These are phyloP conservation scores for Xyliphius kryptos DNA, from an alignment of 2,113 vertebrate species.

Conservation along the genomic window DNA sequence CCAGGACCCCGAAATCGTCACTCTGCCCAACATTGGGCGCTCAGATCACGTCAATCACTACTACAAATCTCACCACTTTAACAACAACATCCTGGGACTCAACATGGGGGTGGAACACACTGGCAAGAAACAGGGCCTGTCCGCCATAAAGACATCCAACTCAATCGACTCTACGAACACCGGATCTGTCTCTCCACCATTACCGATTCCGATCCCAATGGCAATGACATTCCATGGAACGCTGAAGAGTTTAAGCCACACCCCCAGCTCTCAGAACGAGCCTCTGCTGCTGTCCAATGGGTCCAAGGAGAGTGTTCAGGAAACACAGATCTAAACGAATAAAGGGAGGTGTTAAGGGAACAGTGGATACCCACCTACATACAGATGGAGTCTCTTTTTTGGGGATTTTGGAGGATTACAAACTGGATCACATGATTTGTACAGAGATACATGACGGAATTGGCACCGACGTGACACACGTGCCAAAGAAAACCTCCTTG, in stretches of 20 bases:
- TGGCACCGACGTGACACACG: conserved; percentile 65
- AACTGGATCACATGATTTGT: conserved; percentile 48
- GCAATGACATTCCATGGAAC: conserved; percentile 72
- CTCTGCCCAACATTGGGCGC: conserved; percentile 71
- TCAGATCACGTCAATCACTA: conserved; percentile 85
- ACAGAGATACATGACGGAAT: conserved; percentile 49
- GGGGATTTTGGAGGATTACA: too few species aligned
- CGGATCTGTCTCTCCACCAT: conserved; percentile 61
- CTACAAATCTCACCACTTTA: conserved; percentile 84
- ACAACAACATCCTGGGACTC: conserved; percentile 73
- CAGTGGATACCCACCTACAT: conserved; percentile 24
- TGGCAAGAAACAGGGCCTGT: conserved; percentile 44
- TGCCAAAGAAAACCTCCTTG: conserved; percentile 69
- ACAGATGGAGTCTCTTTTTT: not conserved
- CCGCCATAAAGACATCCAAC: conserved; percentile 9
- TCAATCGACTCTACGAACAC: conserved; percentile 42
- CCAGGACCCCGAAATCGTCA: conserved; percentile 73
- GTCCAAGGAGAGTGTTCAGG: conserved; percentile 93
- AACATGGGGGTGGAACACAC: conserved; percentile 51
- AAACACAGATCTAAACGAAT: conserved; percentile 87
- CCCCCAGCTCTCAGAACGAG: conserved; percentile 74
- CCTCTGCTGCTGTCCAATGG: conserved; percentile 86
- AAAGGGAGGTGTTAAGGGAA: too few species aligned
- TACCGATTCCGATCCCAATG: conserved; percentile 67
- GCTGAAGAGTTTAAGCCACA: conserved; percentile 75